phyloP scores from a whole-genome alignment of 2,113 vertebrate species.

The Dicrurus megarhynchus region DNA sequence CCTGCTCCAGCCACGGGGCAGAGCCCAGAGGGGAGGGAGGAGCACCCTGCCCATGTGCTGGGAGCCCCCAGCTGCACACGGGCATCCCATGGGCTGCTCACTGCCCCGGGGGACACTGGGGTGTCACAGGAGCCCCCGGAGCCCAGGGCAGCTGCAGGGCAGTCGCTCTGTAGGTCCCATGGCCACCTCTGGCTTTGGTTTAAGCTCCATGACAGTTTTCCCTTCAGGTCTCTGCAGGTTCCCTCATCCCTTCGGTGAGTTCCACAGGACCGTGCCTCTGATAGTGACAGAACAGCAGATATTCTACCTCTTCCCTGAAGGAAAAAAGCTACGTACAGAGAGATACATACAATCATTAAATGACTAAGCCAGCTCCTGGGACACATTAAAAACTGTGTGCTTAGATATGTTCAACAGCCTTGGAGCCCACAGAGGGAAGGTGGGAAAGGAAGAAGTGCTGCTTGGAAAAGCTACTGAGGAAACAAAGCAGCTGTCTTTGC shows the following conservation, averaged over 20 bases:
- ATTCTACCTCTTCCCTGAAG: background rate
- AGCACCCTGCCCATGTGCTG: background rate
- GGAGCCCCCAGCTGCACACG: background rate
- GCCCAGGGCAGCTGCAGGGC: background rate
- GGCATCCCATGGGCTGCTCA: background rate
- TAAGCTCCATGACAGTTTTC: background rate
- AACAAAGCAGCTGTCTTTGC: background rate
- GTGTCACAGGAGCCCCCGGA: background rate
- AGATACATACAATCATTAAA: background rate
- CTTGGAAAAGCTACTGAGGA: background rate
- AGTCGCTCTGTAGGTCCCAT: fast-evolving
- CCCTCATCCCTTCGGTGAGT: background rate
- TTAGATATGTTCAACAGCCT: background rate
- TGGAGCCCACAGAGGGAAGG: background rate
- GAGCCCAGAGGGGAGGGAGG: background rate
- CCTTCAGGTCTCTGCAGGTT: background rate
- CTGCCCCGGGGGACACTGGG: background rate
- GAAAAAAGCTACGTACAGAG: background rate
- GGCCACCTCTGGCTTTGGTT: background rate
- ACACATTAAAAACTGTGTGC: background rate
- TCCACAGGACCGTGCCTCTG: background rate
- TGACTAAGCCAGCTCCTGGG: background rate
- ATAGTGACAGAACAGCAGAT: background rate
- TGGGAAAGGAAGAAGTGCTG: background rate
- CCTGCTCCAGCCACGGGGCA: background rate